A percentile compares a stretch with the other conserved stretches of the same genome.
Evolutionary conservation across 2,888 invertebrate species (phyloP).

Genomic region (Xestia xanthographa): DNA sequence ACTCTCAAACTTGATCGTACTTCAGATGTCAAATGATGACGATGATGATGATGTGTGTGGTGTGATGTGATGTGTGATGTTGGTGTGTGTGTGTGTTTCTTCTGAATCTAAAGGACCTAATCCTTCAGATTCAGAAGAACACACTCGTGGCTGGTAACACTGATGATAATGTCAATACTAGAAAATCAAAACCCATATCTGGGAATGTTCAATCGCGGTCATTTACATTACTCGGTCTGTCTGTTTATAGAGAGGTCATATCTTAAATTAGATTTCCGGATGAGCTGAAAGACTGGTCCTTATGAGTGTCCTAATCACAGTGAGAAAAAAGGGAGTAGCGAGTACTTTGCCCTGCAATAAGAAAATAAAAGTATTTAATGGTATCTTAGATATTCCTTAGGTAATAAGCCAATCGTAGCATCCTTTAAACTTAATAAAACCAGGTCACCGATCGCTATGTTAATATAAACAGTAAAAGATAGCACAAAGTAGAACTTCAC

Average conservation of each 20-base stretch:
- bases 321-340: background rate
- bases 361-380: background rate
- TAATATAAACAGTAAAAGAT: constrained; percentile 46
- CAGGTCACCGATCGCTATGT: constrained; percentile 18
- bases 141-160: background rate
- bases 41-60: too few species aligned
- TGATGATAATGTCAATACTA: background rate
- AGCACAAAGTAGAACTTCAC: constrained; percentile 36
- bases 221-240: background rate
- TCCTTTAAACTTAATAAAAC: constrained; percentile 8
- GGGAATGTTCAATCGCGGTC: background rate
- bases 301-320: background rate
- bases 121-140: too few species aligned
- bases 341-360: background rate
- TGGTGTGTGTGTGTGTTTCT: too few species aligned
- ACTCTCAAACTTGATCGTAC: background rate
- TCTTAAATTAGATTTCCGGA: background rate
- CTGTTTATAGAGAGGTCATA: background rate
- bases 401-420: background rate
- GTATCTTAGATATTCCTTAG: background rate
- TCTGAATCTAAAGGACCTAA: background rate
- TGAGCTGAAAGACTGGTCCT: background rate
- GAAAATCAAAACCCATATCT: background rate
- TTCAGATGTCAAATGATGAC: too few species aligned
- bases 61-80: too few species aligned